These are phyloP conservation scores for Morinoia aosen DNA, from an alignment of 2,888 invertebrate genomes.

Conservation along the genomic window DNA sequence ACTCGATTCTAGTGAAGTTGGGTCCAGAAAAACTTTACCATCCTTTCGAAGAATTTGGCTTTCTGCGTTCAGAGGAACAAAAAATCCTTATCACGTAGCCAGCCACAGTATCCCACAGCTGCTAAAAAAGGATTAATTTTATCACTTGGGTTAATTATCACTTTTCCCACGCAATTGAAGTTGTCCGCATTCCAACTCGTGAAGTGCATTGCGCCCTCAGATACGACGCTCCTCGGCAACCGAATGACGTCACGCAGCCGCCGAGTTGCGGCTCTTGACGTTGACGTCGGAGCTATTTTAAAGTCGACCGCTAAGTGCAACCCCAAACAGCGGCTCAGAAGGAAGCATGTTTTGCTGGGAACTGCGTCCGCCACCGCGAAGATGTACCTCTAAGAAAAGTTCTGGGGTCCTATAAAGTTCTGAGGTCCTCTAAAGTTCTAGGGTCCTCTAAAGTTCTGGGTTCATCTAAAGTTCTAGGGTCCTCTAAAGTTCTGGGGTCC, in stretches of 20 bases:
- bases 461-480: no score
- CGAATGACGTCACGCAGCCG: neutral
- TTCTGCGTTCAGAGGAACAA: neutral
- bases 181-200: neutral
- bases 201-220: neutral
- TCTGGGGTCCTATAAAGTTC: neutral
- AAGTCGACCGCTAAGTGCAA: neutral
- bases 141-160: neutral
- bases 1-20: neutral
- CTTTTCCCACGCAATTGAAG: neutral
- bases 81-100: neutral
- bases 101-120: neutral
- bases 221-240: neutral
- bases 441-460: no score
- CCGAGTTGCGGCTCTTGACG: neutral
- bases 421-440: no score
- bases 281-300: conserved; percentile 13
- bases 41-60: neutral
- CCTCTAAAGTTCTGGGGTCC: no score
- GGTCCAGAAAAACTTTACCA: neutral
- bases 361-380: neutral
- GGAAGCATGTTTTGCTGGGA: neutral
- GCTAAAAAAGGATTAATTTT: neutral
- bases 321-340: neutral
- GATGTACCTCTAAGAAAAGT: neutral